Evolutionary conservation across 2,888 invertebrate species (phyloP).

Genomic region (Globia sparganii): DNA sequence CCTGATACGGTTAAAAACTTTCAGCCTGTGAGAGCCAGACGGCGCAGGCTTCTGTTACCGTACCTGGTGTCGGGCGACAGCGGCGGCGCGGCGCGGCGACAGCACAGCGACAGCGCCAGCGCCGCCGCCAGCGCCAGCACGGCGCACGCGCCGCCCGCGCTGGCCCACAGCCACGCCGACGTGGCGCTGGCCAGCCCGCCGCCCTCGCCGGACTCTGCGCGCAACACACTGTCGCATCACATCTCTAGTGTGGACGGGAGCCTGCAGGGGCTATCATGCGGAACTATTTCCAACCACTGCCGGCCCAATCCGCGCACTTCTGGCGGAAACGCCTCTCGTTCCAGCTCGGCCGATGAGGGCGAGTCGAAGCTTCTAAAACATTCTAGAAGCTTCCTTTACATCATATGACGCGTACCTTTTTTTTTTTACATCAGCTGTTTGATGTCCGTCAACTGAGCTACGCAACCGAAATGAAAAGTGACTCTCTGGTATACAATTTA

Average conservation of each 20-base stretch:
- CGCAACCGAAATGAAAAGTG: no score
- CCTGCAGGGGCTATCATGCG: background rate
- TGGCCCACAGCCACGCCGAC: constrained; percentile 88
- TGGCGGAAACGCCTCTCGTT: no score
- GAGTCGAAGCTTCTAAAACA: no score
- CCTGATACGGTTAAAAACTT: background rate
- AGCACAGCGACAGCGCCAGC: constrained; percentile 86
- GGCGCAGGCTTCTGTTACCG: background rate
- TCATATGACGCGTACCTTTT: no score
- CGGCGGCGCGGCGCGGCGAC: constrained; percentile 77
- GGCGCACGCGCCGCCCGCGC: constrained; percentile 86
- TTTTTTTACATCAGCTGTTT: no score
- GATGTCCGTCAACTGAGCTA: no score
- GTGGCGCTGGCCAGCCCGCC: constrained; percentile 83
- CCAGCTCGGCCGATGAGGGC: no score
- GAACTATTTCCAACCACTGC: no score
- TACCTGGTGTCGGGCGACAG: constrained; percentile 80
- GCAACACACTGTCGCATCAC: background rate
- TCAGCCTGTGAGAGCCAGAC: background rate
- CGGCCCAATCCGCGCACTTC: no score
- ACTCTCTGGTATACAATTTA: no score
- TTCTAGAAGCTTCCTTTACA: no score
- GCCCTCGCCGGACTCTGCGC: constrained; percentile 78
- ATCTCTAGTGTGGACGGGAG: background rate
- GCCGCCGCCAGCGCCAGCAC: constrained; percentile 87